Conservation (phyloP, 2,888 invertebrate genomes). For the Eupithecia abbreviata region DNA sequence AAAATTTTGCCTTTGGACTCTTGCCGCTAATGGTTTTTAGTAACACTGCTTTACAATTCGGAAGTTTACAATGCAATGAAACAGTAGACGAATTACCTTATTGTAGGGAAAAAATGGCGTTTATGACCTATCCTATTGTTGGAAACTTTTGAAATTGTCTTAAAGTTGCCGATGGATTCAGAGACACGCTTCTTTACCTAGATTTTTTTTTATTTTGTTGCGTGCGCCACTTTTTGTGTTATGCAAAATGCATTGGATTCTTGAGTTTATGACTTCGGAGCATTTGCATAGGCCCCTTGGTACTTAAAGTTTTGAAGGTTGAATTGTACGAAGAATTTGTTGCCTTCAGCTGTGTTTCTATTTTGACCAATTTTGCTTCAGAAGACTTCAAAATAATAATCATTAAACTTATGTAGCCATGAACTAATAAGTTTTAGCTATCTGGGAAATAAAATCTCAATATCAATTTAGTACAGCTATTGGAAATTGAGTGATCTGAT, state of each 20-base stretch:
- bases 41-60: constrained; percentile 70
- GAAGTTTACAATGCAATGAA: constrained; percentile 73
- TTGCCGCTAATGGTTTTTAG: constrained; percentile 71
- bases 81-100: constrained; percentile 80
- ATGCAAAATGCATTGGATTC: constrained; percentile 56
- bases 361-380: neutral
- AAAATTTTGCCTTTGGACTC: constrained; percentile 50
- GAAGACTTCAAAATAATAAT: neutral
- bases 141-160: constrained; percentile 57
- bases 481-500: neutral
- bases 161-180: constrained; percentile 66
- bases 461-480: neutral
- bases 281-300: constrained; percentile 38
- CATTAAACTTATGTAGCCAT: neutral
- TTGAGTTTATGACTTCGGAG: constrained; percentile 50
- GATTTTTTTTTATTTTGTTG: constrained; percentile 47
- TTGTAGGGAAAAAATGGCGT: constrained; percentile 72
- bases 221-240: constrained; percentile 60
- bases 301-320: constrained; percentile 28
- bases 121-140: constrained; percentile 67
- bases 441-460: neutral
- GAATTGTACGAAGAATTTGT: neutral
- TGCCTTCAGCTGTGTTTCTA: neutral
- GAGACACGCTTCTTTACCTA: constrained; percentile 49
- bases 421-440: neutral